These are phyloP conservation scores for Cataglyphis altisquamis DNA, from an alignment of 2,888 invertebrate species.

Conservation along the genomic window DNA sequence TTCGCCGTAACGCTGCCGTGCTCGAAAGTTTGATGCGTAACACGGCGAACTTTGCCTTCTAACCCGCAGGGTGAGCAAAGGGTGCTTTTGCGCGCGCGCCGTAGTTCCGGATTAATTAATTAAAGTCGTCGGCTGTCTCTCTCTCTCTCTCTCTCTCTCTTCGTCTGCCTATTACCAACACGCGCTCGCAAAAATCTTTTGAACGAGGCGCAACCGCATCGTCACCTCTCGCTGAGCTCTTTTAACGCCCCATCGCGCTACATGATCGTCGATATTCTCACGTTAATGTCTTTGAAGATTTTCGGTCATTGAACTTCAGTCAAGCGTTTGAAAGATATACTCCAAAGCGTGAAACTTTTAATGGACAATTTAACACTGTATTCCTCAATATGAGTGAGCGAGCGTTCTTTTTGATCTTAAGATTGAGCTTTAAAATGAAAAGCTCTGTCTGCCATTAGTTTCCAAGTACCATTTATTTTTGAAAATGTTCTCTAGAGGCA, in stretches of 20 bases:
- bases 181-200: constrained; percentile 38
- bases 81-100: constrained; percentile 31
- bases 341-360: constrained; percentile 3
- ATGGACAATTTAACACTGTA: not conserved
- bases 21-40: constrained; percentile 44
- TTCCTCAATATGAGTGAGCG: not conserved
- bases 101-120: constrained; percentile 44
- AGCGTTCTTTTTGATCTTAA: not conserved
- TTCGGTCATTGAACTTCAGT: constrained; percentile 36
- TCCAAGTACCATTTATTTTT: not conserved
- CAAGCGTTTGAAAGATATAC: constrained; percentile 23
- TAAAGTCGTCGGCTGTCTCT: constrained; percentile 9
- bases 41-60: constrained; percentile 31
- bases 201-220: constrained; percentile 14
- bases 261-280: constrained; percentile 25
- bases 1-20: not conserved
- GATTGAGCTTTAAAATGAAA: not conserved
- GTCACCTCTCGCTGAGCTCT: constrained; percentile 14
- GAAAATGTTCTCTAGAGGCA: not conserved
- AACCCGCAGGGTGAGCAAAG: constrained; percentile 23
- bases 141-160: not conserved
- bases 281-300: constrained; percentile 33
- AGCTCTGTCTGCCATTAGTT: not conserved
- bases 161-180: not conserved
- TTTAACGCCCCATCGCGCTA: constrained; percentile 2